Evolutionary conservation across 2,888 invertebrate species (phyloP).

Genomic region (Cheilosia urbana): DNA sequence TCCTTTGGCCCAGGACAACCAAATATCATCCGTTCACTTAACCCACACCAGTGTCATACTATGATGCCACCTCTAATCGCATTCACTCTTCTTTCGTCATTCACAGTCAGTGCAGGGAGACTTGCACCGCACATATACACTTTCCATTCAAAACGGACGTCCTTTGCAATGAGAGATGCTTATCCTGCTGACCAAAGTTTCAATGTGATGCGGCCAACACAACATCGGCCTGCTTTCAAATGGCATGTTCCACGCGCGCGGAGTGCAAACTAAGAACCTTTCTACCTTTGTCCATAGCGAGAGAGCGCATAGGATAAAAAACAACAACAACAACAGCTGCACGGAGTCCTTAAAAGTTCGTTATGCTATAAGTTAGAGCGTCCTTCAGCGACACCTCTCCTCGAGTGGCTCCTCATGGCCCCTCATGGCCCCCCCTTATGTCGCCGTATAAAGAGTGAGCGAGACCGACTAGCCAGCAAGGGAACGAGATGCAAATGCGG

Average conservation of each 20-base stretch:
- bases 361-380: constrained; percentile 76
- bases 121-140: constrained; percentile 64
- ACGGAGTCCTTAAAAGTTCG: constrained; percentile 74
- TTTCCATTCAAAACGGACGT: constrained; percentile 45
- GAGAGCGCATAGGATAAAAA: constrained; percentile 37
- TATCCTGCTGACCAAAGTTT: constrained; percentile 67
- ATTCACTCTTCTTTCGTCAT: constrained; percentile 38
- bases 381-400: constrained; percentile 76
- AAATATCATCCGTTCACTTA: constrained; percentile 51
- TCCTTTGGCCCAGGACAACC: constrained; percentile 35
- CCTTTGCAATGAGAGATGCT: constrained; percentile 40
- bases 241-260: constrained; percentile 56
- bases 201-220: constrained; percentile 68
- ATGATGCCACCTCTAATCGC: constrained; percentile 60
- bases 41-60: constrained; percentile 35
- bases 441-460: constrained; percentile 24
- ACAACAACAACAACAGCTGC: constrained; percentile 22
- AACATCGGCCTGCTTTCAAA: constrained; percentile 50
- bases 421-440: too few relatives aligned
- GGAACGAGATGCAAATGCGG: constrained; percentile 48
- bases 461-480: constrained; percentile 49
- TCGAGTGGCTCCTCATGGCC: constrained; percentile 67
- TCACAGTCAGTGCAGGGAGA: constrained; percentile 51
- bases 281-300: constrained; percentile 23
- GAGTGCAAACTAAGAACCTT: constrained; percentile 62